These are phyloP conservation scores for Bos indicus DNA, from an alignment of 2,113 vertebrate species.

Conservation along the genomic window DNA sequence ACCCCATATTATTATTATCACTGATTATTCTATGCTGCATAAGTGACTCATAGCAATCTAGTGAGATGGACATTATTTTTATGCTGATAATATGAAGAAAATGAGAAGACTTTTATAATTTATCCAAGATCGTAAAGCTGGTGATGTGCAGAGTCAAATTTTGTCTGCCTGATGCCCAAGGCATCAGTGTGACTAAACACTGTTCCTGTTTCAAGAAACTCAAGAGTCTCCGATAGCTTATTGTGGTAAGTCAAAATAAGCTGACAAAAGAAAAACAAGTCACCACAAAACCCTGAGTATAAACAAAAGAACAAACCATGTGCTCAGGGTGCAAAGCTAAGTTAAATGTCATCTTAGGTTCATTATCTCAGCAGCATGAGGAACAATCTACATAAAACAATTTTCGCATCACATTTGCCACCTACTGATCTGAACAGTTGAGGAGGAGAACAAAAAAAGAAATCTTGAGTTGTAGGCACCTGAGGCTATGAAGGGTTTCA, in stretches of 20 bases:
- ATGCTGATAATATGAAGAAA: not conserved
- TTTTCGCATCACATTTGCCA: not conserved
- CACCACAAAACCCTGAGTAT: not conserved
- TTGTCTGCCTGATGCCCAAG: not conserved
- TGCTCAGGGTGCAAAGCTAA: not conserved
- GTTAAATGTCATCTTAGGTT: not conserved
- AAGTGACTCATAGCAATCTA: not conserved
- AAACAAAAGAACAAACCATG: not conserved
- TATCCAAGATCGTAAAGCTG: not conserved
- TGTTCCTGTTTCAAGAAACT: not conserved
- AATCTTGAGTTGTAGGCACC: not conserved
- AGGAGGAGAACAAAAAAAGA: not conserved
- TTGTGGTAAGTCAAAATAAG: not conserved
- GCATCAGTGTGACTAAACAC: not conserved
- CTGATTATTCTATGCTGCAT: not conserved
- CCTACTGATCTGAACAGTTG: not conserved
- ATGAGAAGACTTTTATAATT: not conserved
- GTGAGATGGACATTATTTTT: not conserved
- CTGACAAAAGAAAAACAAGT: not conserved
- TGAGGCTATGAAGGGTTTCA: not conserved
- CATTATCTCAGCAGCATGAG: not conserved
- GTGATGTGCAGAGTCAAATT: not conserved
- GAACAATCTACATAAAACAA: not conserved
- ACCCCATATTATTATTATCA: not conserved
- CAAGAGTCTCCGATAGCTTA: not conserved